These are phyloP conservation scores for Macrotrachela quadricornifera DNA, from an alignment of 1,140 invertebrate species.

Conservation along the genomic window DNA sequence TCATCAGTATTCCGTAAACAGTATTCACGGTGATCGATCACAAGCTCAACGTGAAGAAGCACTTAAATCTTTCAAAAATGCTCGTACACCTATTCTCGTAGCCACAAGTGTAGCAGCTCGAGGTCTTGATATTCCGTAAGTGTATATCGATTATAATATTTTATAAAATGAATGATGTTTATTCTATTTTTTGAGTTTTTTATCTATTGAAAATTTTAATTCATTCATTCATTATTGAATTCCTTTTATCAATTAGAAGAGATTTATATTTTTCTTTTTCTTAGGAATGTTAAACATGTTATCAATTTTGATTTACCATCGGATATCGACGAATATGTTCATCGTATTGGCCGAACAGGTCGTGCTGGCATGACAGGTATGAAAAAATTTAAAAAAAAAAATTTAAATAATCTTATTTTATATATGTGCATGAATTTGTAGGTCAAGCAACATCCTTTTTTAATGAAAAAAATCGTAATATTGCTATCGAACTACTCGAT, in stretches of 20 bases:
- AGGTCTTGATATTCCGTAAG: conserved; percentile 81
- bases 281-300: conserved; percentile 55
- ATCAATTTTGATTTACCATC: conserved; percentile 74
- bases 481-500: conserved; percentile 76
- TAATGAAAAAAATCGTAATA: conserved; percentile 64
- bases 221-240: no score
- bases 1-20: conserved; percentile 78
- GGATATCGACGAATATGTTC: conserved; percentile 75
- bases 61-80: conserved; percentile 65
- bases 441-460: conserved; percentile 72
- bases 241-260: no score
- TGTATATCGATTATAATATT: no score
- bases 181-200: background rate
- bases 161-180: no score
- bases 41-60: conserved; percentile 89
- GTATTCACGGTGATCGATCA: conserved; percentile 87
- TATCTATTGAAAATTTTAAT: no score
- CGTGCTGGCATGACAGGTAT: conserved; percentile 73
- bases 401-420: background rate
- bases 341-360: conserved; percentile 81
- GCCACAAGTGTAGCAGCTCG: conserved; percentile 88
- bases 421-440: conserved; percentile 29
- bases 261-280: conserved; percentile 53
- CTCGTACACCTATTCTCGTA: conserved; percentile 75
- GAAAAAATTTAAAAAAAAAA: conserved; percentile 48